A percentile compares a stretch with the other conserved stretches of the same genome.
Evolutionary conservation across 2,888 invertebrate species (phyloP).

Genomic region (Anoncus sp.): DNA sequence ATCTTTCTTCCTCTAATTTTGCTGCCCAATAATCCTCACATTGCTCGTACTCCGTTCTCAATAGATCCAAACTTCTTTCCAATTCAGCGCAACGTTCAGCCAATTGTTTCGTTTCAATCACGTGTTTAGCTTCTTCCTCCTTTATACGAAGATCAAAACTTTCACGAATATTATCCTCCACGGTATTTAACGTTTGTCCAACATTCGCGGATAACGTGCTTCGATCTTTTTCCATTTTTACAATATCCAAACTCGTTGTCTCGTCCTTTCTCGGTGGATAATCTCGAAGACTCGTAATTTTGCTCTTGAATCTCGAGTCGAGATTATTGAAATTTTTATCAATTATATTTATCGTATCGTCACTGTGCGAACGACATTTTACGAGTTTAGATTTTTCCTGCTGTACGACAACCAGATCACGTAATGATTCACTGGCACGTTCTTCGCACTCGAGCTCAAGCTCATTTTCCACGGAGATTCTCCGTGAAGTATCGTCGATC

Average conservation of each 20-base stretch:
- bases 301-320: slow-evolving; percentile 73
- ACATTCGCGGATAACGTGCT: slow-evolving; percentile 31
- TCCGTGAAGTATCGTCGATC: slow-evolving; percentile 17
- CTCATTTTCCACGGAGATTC: slow-evolving; percentile 66
- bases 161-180: slow-evolving; percentile 54
- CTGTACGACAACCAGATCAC: slow-evolving; percentile 70
- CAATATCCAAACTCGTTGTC: slow-evolving; percentile 52
- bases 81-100: slow-evolving; percentile 87
- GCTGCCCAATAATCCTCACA: slow-evolving; percentile 95
- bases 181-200: slow-evolving; percentile 32
- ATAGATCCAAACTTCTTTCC: slow-evolving; percentile 89
- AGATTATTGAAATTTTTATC: slow-evolving; percentile 71
- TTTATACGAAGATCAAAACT: slow-evolving; percentile 54
- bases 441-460: slow-evolving; percentile 70
- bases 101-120: slow-evolving; percentile 81
- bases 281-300: slow-evolving; percentile 75
- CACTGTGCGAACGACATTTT: slow-evolving; percentile 62
- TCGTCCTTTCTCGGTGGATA: slow-evolving; percentile 79
- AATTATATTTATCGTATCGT: slow-evolving; percentile 64
- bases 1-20: slow-evolving; percentile 92
- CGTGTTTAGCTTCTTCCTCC: slow-evolving; percentile 81
- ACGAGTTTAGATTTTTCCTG: slow-evolving; percentile 62
- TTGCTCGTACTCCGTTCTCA: slow-evolving; percentile 91
- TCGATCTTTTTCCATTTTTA: slow-evolving; percentile 63
- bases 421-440: slow-evolving; percentile 67